phyloP scores from a whole-genome alignment of 2,888 invertebrate genomes.

The Tanypteryx hageni region DNA sequence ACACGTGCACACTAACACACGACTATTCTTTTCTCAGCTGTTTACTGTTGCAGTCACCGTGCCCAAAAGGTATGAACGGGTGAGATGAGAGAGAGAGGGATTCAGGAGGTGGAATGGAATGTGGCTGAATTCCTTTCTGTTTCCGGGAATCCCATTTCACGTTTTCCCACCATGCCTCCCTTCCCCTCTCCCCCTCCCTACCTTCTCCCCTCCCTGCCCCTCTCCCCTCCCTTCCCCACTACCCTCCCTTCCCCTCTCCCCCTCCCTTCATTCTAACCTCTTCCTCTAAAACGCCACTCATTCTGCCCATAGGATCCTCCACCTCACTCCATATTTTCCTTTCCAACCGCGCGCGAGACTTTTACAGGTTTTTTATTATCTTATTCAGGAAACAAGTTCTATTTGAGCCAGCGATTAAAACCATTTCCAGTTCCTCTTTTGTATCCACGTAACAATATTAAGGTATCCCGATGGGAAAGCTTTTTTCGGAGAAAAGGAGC shows the following conservation, averaged over 20 bases:
- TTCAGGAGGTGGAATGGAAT: neutral
- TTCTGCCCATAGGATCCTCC: neutral
- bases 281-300: neutral
- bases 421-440: neutral
- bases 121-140: slow-evolving; percentile 29
- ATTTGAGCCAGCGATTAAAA: neutral
- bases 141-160: slow-evolving; percentile 15
- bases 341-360: neutral
- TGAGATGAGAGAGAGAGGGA: neutral
- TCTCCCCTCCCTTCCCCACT: neutral
- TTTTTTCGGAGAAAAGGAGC: neutral
- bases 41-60: slow-evolving; percentile 4
- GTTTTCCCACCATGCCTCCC: neutral
- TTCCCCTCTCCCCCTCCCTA: neutral
- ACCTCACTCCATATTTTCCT: neutral
- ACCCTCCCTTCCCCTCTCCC: neutral
- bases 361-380: neutral
- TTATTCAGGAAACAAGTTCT: neutral
- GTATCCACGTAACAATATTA: neutral
- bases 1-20: neutral
- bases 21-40: neutral
- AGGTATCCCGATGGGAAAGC: neutral
- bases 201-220: neutral
- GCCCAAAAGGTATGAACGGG: neutral
- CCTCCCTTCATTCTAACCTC: neutral